Evolutionary conservation across 1,140 invertebrate species (phyloP), one percentile per base, ranked within the genome.

Genomic region (Protaetia brevitarsis): DNA sequence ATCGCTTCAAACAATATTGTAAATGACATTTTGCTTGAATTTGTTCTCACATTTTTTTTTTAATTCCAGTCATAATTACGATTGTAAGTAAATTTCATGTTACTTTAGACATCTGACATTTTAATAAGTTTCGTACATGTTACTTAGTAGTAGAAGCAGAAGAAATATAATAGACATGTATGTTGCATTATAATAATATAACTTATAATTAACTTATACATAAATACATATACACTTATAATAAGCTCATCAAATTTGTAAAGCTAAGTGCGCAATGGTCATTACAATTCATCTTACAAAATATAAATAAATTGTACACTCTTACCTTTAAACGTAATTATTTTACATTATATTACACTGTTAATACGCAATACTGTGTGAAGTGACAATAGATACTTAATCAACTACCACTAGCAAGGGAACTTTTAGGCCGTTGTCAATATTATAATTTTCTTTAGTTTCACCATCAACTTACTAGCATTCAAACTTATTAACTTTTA

Each of bases 341-440:
- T 51, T 6, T 26, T 23, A 51, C 16, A 19, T 21, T 45, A 45
- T 37, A 37, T 10, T 3, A n/a, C n/a, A n/a, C n/a, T n/a, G n/a
- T n/a, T n/a, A n/a, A n/a, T n/a, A n/a, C 5, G 5, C 16, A 3
- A 16, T 37, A 37, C 3, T 11, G n/a, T 37, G 34, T 37, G 0
- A 37, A 37, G 11, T 13, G 34, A 37, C 4, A 51, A 51, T 7
- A 23, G 3, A 45, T 19, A 51, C 21, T 51, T 10, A 26, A 51
- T 19, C 26, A 8, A 51, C 41, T 51, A 51, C 6, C 11, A 7
- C 1, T 19, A 23, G 26, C 26, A 51, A 10, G 37, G 19, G 41
- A 19, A 10, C 41, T 51, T 23, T 51, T 51, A 51, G 41, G 41
- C 41, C 41, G 41, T 51, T 51, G 41, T 51, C 11, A 51, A 51